These are phyloP conservation scores for Eucera pruinosa DNA, from an alignment of 2,888 invertebrate genomes.

Conservation along the genomic window DNA sequence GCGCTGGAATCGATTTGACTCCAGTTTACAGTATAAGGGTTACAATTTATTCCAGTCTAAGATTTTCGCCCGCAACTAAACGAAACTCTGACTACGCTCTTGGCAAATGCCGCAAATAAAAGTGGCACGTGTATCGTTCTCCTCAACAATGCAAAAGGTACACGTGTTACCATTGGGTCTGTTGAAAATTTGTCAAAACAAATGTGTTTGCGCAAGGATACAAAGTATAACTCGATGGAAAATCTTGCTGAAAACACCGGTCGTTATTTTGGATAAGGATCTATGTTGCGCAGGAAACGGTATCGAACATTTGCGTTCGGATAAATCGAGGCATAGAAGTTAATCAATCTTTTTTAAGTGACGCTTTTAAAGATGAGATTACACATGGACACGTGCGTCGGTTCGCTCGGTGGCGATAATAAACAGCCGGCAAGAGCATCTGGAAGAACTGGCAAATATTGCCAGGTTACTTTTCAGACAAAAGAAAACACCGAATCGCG, in stretches of 20 bases:
- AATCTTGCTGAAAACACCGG: not conserved
- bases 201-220: not conserved
- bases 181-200: not conserved
- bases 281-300: not conserved
- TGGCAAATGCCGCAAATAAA: not conserved
- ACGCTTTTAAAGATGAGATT: conserved; percentile 16
- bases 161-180: not conserved
- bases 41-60: too few species aligned
- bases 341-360: conserved; percentile 5
- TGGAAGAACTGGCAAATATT: conserved; percentile 71
- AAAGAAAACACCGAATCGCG: conserved; percentile 49
- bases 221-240: not conserved
- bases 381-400: conserved; percentile 27
- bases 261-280: not conserved
- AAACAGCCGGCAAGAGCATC: conserved; percentile 50
- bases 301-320: not conserved
- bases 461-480: conserved; percentile 65
- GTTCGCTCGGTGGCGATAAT: conserved; percentile 44
- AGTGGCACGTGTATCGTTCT: not conserved
- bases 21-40: too few species aligned
- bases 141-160: not conserved
- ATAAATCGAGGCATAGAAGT: not conserved
- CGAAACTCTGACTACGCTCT: too few species aligned
- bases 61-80: too few species aligned
- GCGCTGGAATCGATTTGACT: too few species aligned